These are phyloP conservation scores for Arremon aurantiirostris DNA, from an alignment of 2,797 vertebrate genomes.

Conservation along the genomic window DNA sequence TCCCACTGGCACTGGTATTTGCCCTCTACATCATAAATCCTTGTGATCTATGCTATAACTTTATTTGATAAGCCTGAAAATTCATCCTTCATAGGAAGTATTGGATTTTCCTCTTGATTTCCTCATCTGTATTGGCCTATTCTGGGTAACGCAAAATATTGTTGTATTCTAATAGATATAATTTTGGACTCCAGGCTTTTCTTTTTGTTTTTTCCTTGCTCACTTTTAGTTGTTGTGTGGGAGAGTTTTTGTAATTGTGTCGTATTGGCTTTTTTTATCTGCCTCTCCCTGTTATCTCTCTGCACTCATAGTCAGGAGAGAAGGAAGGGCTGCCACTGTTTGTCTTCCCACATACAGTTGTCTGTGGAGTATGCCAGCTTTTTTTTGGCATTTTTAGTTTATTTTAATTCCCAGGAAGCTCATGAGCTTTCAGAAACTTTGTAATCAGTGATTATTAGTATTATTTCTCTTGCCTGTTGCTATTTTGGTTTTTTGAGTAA, in stretches of 20 bases:
- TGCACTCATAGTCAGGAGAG: accelerated
- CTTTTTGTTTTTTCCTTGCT: not conserved
- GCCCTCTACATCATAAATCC: not conserved
- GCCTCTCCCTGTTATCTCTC: too few relatives aligned
- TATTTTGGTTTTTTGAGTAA: not conserved
- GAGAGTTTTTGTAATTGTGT: not conserved
- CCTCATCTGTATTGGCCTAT: not conserved
- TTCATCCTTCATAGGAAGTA: not conserved
- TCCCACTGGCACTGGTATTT: not conserved
- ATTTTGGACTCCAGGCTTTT: not conserved
- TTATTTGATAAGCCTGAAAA: not conserved
- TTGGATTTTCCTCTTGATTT: not conserved
- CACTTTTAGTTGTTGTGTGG: not conserved
- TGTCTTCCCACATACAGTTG: not conserved
- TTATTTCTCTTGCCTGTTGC: not conserved
- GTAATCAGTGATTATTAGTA: not conserved
- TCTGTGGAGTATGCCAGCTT: not conserved
- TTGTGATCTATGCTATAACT: not conserved
- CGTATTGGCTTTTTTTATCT: not conserved
- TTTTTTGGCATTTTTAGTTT: not conserved
- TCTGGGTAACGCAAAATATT: not conserved
- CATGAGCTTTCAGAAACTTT: not conserved
- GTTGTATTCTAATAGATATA: not conserved
- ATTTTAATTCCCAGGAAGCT: not conserved
- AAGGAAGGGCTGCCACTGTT: not conserved